Conservation (phyloP, 2,888 invertebrate species). For the Nyleta sp. region DNA sequence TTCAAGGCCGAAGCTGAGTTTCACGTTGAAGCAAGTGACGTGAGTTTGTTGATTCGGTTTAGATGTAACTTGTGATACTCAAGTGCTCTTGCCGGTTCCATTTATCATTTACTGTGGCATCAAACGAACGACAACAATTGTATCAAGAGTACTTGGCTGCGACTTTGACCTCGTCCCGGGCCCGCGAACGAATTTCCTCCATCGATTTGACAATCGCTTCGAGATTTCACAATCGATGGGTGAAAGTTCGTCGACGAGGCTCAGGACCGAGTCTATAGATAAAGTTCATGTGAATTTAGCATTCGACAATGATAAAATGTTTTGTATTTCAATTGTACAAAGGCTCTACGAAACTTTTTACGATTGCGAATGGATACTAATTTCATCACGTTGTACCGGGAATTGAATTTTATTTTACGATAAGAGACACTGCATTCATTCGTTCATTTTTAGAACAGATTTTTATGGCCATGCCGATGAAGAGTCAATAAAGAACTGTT, state of each 20-base stretch:
- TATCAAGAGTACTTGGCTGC: slow-evolving; percentile 52
- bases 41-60: slow-evolving; percentile 83
- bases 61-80: slow-evolving; percentile 76
- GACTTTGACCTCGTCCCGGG: slow-evolving; percentile 17
- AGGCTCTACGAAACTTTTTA: slow-evolving; percentile 37
- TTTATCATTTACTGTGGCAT: slow-evolving; percentile 62
- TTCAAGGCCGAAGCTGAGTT: slow-evolving; percentile 97
- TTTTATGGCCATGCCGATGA: slow-evolving; percentile 36
- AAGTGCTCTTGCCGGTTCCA: slow-evolving; percentile 71
- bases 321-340: slow-evolving; percentile 43
- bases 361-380: slow-evolving; percentile 13
- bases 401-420: slow-evolving; percentile 44
- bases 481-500: slow-evolving; percentile 58
- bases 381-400: neutral
- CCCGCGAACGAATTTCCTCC: neutral
- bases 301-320: slow-evolving; percentile 32
- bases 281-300: slow-evolving; percentile 15
- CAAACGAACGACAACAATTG: slow-evolving; percentile 47
- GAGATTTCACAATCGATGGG: neutral
- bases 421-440: slow-evolving; percentile 20
- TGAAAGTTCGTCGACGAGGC: neutral
- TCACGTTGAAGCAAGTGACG: slow-evolving; percentile 92
- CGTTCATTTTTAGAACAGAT: slow-evolving; percentile 46
- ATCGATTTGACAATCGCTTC: neutral
- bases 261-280: slow-evolving; percentile 11